Conservation (phyloP, 2,888 invertebrate species). For the Agrotis clavis region DNA sequence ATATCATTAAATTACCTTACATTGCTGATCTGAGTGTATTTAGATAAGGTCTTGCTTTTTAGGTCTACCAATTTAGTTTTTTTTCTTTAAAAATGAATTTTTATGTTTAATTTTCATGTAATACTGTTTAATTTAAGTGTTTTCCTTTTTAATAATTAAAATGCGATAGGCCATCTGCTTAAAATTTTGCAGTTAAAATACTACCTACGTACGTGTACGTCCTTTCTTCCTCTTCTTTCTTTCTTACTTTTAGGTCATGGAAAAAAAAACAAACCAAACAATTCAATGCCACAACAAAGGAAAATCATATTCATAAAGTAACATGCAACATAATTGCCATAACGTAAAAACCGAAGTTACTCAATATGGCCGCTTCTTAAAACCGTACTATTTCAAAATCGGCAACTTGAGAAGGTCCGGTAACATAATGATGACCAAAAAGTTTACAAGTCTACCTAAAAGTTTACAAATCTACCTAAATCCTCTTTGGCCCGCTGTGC, state of each 20-base stretch:
- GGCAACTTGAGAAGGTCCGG: slow-evolving; percentile 49
- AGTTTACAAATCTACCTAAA: too few species aligned
- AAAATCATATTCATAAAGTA: slow-evolving; percentile 33
- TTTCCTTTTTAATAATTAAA: neutral
- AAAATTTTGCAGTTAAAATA: neutral
- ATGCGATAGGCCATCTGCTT: neutral
- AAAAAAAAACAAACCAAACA: neutral
- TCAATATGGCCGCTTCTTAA: slow-evolving; percentile 56
- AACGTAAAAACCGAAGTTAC: slow-evolving; percentile 61
- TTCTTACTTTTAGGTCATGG: neutral
- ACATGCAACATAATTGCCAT: slow-evolving; percentile 10
- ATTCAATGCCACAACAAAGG: slow-evolving; percentile 33
- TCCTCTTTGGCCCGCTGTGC: slow-evolving; percentile 42
- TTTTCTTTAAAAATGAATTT: too few species aligned
- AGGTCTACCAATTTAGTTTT: too few species aligned
- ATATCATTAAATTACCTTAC: neutral
- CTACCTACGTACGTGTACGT: neutral
- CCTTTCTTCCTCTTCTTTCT: too few species aligned
- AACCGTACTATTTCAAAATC: slow-evolving; percentile 64
- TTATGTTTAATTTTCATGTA: too few species aligned
- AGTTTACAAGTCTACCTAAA: slow-evolving; percentile 14
- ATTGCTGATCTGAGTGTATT: too few species aligned
- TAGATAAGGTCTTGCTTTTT: too few species aligned
- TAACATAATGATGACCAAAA: slow-evolving; percentile 35
- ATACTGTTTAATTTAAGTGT: too few species aligned